Percentiles rank a stretch among this genome's conserved stretches.
These are phyloP conservation scores for Thymelicus sylvestris DNA, from an alignment of 2,888 invertebrate genomes.

Conservation along the genomic window DNA sequence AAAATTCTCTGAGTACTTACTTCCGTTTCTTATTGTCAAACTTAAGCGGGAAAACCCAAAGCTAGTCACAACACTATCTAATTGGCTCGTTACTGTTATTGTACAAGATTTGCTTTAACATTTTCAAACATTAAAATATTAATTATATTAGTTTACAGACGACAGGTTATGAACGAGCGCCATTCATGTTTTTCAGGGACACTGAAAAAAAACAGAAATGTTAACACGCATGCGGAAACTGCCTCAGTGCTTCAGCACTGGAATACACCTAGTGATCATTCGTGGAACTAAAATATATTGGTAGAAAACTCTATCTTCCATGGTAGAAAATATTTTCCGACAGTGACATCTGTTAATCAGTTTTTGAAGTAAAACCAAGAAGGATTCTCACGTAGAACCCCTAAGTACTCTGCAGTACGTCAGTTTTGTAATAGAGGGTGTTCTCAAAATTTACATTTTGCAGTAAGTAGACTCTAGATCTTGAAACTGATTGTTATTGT, in stretches of 20 bases:
- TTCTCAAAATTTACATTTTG: background rate
- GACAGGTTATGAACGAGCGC: conserved; percentile 68
- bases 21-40: conserved; percentile 69
- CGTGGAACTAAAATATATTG: conserved; percentile 28
- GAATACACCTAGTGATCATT: conserved; percentile 52
- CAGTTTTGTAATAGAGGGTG: background rate
- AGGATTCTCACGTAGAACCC: background rate
- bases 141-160: conserved; percentile 68
- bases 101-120: conserved; percentile 64
- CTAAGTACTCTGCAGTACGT: background rate
- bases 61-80: conserved; percentile 73
- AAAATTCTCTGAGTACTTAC: conserved; percentile 55
- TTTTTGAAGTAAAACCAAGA: background rate
- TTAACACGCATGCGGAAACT: conserved; percentile 71
- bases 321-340: no score
- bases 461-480: no score
- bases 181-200: conserved; percentile 78
- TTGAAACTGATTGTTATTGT: no score
- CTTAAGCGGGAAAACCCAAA: conserved; percentile 58
- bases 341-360: background rate
- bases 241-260: conserved; percentile 40
- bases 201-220: conserved; percentile 63
- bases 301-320: no score
- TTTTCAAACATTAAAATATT: conserved; percentile 73
- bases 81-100: conserved; percentile 68